Evolutionary conservation across 2,113 vertebrate species (phyloP).

Genomic region (Holacanthus passer): DNA sequence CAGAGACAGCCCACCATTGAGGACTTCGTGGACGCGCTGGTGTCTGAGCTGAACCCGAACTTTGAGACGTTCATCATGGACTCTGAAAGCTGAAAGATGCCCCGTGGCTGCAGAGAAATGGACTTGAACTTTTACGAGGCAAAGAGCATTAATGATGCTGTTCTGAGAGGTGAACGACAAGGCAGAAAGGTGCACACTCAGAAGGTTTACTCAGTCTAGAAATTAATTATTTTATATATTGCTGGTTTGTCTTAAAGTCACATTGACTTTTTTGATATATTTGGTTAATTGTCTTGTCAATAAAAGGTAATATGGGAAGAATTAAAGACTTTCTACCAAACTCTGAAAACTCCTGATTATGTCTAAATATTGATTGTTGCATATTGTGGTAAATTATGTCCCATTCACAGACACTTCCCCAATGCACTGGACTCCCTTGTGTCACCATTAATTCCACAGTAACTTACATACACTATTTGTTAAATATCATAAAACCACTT

Average conservation of each 20-base stretch:
- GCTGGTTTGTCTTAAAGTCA: conserved; percentile 22
- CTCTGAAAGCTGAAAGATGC: conserved; percentile 84
- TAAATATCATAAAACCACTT: background rate
- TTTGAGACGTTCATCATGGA: conserved; percentile 95
- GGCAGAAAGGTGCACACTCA: background rate
- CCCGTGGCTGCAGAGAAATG: background rate
- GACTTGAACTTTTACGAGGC: conserved; percentile 17
- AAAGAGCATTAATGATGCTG: background rate
- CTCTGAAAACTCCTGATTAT: background rate
- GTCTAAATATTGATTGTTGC: background rate
- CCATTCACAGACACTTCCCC: background rate
- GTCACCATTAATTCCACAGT: background rate
- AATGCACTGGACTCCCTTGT: background rate
- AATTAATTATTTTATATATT: conserved; percentile 22
- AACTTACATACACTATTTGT: background rate
- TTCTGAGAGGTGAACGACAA: background rate
- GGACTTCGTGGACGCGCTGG: conserved; percentile 94
- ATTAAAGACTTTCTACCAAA: conserved; percentile 20
- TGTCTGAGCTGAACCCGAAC: conserved; percentile 93
- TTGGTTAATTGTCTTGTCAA: background rate
- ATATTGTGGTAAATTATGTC: background rate
- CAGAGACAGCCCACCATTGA: conserved; percentile 91
- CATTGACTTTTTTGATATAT: conserved; percentile 40
- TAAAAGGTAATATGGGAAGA: background rate
- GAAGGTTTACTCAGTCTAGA: conserved; percentile 8